A percentile compares a stretch with the other conserved stretches of the same genome.
phyloP scores from a whole-genome alignment of 2,888 invertebrate species.

The Idaea dimidiata region DNA sequence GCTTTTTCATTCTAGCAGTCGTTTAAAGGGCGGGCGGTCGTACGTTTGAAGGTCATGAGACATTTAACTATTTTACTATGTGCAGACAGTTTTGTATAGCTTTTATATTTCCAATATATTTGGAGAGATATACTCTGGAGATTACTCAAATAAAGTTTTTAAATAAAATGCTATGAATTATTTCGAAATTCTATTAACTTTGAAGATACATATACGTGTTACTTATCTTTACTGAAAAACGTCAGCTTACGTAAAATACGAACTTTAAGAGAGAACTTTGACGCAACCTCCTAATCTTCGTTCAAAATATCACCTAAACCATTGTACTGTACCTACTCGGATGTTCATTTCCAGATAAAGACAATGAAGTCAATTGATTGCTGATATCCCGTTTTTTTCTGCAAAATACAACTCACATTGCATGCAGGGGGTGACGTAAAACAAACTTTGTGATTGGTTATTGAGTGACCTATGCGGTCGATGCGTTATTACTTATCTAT shows the following conservation, averaged over 20 bases:
- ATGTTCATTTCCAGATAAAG: no score
- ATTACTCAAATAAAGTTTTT: slow-evolving; percentile 23
- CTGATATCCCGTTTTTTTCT: no score
- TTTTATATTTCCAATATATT: neutral
- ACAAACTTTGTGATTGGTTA: no score
- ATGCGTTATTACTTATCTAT: no score
- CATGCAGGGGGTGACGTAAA: no score
- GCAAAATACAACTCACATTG: no score
- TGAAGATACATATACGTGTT: neutral
- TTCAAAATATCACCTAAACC: neutral
- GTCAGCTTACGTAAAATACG: neutral
- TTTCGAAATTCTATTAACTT: neutral
- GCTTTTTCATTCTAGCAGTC: slow-evolving; percentile 33
- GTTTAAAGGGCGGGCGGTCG: slow-evolving; percentile 11
- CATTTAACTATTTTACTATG: neutral
- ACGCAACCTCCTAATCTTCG: neutral
- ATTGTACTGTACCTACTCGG: no score
- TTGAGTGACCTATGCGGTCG: no score
- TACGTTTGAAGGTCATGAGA: neutral
- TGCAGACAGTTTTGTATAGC: no score
- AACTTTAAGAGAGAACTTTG: neutral
- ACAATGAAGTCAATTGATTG: no score
- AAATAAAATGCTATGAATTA: slow-evolving; percentile 6
- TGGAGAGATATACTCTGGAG: slow-evolving; percentile 7
- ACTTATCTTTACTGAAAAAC: neutral